These are phyloP conservation scores for Caenorhabditis sinica DNA, from an alignment of 2,888 invertebrate species.

Conservation along the genomic window DNA sequence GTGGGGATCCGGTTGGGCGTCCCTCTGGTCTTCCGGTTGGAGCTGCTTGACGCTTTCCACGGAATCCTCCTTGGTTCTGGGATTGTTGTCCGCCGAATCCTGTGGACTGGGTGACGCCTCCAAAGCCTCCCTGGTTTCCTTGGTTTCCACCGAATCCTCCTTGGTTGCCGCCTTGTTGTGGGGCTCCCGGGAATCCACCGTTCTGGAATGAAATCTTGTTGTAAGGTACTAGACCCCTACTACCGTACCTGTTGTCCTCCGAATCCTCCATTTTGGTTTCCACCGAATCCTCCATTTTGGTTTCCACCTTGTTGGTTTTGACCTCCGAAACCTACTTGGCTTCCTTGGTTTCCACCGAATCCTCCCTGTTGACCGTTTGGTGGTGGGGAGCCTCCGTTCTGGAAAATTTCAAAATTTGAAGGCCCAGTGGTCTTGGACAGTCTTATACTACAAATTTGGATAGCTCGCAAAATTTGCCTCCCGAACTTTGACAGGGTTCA, in stretches of 20 bases:
- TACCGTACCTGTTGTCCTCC: conserved; percentile 18
- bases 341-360: conserved; percentile 4
- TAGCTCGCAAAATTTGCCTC: neutral
- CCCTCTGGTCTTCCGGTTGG: conserved; percentile 12
- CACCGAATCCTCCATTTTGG: neutral
- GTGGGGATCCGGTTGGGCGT: conserved; percentile 6
- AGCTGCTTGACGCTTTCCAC: conserved; percentile 40
- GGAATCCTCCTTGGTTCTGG: conserved; percentile 7
- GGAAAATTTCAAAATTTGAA: no score
- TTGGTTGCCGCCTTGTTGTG: conserved; percentile 26
- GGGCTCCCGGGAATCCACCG: conserved; percentile 36
- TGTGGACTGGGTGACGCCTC: neutral
- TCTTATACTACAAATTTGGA: no score
- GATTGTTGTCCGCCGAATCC: conserved; percentile 27
- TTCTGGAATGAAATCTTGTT: neutral
- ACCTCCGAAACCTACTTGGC: conserved; percentile 3
- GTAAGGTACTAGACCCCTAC: neutral
- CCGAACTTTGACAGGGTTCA: neutral
- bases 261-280: conserved; percentile 9
- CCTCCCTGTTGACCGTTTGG: conserved; percentile 16
- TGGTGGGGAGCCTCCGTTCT: conserved; percentile 6
- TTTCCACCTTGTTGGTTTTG: conserved; percentile 5
- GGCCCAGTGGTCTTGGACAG: no score
- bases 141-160: conserved; percentile 32
- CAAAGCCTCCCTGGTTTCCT: neutral